Evolutionary conservation across 2,113 vertebrate genomes (phyloP).

Genomic region (Guaruba guarouba): DNA sequence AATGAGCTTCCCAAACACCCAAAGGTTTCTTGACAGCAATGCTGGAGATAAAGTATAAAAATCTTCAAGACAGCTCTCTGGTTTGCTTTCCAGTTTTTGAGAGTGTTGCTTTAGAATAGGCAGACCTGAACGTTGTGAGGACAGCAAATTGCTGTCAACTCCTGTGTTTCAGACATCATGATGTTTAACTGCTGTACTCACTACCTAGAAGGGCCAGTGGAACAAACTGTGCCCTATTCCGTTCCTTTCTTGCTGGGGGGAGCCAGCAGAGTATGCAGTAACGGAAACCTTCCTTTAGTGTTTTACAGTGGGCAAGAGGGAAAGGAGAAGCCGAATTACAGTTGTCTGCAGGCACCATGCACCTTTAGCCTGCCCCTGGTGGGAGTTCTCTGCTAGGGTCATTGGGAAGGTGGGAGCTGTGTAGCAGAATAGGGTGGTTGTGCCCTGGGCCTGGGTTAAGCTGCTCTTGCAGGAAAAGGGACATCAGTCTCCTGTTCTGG

Average conservation of each 20-base stretch:
- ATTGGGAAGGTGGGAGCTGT: not conserved
- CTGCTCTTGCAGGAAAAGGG: not conserved
- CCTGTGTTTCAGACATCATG: not conserved
- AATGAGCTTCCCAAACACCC: not conserved
- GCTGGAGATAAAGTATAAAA: not conserved
- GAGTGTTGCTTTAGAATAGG: not conserved
- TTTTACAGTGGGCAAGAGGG: accelerated
- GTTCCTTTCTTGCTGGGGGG: not conserved
- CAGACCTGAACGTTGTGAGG: not conserved
- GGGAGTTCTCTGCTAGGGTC: too few relatives aligned
- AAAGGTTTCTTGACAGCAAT: not conserved
- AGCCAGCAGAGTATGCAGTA: not conserved
- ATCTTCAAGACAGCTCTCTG: not conserved
- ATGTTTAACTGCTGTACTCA: not conserved
- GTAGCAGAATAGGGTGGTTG: not conserved
- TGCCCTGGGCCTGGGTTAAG: not conserved
- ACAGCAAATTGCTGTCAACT: not conserved
- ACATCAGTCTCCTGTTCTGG: accelerated
- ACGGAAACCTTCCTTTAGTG: not conserved
- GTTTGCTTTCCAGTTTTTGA: not conserved
- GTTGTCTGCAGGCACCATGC: accelerated
- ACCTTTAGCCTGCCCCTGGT: not conserved
- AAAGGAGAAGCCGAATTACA: accelerated
- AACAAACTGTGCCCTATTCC: accelerated
- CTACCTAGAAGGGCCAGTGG: not conserved